Base-by-base conservation (phyloP, 1,140 invertebrate genomes). In the Cotesia chilonis region DNA sequence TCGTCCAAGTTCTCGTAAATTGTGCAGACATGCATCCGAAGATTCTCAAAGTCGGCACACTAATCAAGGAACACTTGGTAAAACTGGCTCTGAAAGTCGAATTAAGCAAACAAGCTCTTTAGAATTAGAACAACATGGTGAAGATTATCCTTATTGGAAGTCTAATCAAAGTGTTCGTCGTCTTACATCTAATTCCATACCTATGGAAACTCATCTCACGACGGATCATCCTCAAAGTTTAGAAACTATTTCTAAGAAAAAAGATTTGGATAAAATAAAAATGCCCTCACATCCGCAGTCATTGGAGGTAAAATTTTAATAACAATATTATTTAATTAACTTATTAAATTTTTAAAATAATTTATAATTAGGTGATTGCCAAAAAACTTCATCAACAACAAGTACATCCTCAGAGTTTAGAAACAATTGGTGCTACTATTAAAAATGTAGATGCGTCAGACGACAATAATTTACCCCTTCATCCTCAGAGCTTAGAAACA, bases 381-480 rank as follows among this genome's bases (percentile, higher is more conserved):
- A 86, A 86, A 79, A 85, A 84, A 71, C 74, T 83, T 10, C 80
- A 85, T 71, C 84, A 86, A 63, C 85, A 82, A 73, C 76, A 85
- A 4, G 75, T 84, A 71, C 85, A 86, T 78, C 85, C 84, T 1
- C 85, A 87, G 78, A 87, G 84, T 84, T 80, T 87, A 35, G 85
- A 86, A 77, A 84, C 81, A 9, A 86, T 87, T 79, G 84, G 83
- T 51, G 83, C 84, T 66, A 82, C 82, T n/a, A 85, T 72, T 78
- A 86, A 86, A 80, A 84, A 85, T 72, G 74, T 80, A 37, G 83
- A 76, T 76, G 77, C 78, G 55, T 82, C 83, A 20, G 85, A 86
- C 75, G 85, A 87, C 80, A 87, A 87, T 84, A 87, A 87, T 72
- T 81, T 87, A 71, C 85, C 85, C 57, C 78, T 87, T 68, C 83